Conservation (phyloP, 2,797 vertebrate species). For the Catharus ustulatus region DNA sequence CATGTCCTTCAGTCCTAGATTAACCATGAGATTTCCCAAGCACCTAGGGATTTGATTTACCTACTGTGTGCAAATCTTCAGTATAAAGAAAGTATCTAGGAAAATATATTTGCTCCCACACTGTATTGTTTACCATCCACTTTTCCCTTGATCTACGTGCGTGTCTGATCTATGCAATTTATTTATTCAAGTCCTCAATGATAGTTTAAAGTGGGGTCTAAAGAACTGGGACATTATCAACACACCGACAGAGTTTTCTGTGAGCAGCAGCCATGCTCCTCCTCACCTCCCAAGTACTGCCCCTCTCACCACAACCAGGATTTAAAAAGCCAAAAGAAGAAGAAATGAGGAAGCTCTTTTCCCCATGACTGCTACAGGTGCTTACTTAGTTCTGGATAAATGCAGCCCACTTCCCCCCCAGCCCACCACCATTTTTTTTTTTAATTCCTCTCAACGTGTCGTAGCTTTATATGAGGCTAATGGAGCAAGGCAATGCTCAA, state of each 20-base stretch:
- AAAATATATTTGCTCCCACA: constrained; percentile 21
- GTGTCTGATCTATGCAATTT: neutral
- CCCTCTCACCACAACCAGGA: neutral
- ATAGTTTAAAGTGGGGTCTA: neutral
- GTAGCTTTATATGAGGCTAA: constrained; percentile 85
- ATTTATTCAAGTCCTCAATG: neutral
- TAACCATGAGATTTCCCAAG: constrained; percentile 30
- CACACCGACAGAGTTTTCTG: neutral
- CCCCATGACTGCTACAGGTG: constrained; percentile 73
- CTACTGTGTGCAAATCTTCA: constrained; percentile 14
- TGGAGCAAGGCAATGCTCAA: constrained; percentile 86
- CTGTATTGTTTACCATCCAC: constrained; percentile 17
- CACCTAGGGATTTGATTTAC: constrained; percentile 47
- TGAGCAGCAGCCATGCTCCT: neutral
- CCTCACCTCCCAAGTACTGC: neutral
- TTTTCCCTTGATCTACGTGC: neutral
- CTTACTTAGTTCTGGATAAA: constrained; percentile 73
- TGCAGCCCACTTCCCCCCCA: constrained; percentile 12
- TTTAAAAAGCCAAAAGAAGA: neutral
- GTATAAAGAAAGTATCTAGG: neutral
- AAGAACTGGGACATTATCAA: neutral
- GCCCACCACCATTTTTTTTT: constrained; percentile 29
- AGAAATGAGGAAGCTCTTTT: constrained; percentile 27
- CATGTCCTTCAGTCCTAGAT: constrained; percentile 55
- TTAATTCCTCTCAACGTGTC: constrained; percentile 71